Evolutionary conservation across 2,888 invertebrate species (phyloP).

Genomic region (Troglohyphantes excavatus): DNA sequence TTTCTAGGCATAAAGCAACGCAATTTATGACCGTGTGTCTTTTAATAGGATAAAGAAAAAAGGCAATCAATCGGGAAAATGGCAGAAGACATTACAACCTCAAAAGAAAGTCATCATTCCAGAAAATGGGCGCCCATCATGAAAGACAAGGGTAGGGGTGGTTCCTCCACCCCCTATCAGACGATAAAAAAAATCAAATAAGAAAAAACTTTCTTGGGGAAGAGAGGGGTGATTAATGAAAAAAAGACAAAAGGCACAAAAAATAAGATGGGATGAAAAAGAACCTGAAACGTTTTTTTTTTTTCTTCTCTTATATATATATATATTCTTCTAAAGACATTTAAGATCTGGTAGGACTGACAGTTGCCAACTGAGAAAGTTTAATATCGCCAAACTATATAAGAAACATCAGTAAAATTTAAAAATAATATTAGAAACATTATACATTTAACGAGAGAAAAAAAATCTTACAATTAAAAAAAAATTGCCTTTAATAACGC

Average conservation of each 20-base stretch:
- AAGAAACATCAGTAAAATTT: too few species aligned
- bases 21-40: too few species aligned
- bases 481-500: too few species aligned
- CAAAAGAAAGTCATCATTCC: constrained; percentile 45
- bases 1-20: too few species aligned
- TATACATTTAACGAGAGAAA: too few species aligned
- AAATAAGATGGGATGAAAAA: constrained; percentile 37
- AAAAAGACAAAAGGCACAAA: constrained; percentile 68
- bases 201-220: background rate
- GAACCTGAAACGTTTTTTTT: constrained; percentile 20
- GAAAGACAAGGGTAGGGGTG: constrained; percentile 44
- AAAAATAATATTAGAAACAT: too few species aligned
- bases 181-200: background rate
- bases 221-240: constrained; percentile 68
- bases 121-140: constrained; percentile 52
- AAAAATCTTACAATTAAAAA: too few species aligned
- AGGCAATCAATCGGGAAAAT: background rate
- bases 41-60: background rate
- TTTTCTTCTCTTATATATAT: too few species aligned
- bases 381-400: too few species aligned
- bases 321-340: constrained; percentile 1
- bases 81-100: background rate
- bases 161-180: constrained; percentile 1
- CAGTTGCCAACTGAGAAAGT: too few species aligned
- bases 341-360: constrained; percentile 39